Percentiles rank a stretch among this genome's conserved stretches.
Evolutionary conservation across 2,888 invertebrate species (phyloP).

Genomic region (Morpho achilles): DNA sequence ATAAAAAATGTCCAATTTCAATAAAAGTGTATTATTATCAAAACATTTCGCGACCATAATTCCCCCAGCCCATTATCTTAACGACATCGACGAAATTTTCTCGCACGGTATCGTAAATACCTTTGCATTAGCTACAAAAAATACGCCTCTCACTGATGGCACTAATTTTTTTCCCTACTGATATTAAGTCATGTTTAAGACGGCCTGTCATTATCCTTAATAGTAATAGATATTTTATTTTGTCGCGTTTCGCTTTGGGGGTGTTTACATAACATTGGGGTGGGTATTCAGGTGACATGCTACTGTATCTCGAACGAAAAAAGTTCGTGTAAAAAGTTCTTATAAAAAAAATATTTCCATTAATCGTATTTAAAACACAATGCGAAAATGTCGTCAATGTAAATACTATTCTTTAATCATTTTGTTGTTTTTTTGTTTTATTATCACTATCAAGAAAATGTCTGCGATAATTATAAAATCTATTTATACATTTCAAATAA

Average conservation of each 20-base stretch:
- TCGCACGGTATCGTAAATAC: constrained; percentile 38
- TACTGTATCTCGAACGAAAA: constrained; percentile 3
- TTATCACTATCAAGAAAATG: no score
- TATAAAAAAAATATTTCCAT: no score
- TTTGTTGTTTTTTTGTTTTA: no score
- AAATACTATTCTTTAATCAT: no score
- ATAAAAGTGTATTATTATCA: constrained; percentile 35
- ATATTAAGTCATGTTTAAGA: constrained; percentile 80
- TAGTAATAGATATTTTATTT: constrained; percentile 80
- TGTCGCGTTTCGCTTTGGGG: constrained; percentile 68
- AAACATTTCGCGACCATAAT: constrained; percentile 41
- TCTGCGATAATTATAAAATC: no score
- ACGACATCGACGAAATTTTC: constrained; percentile 25
- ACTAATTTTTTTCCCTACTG: constrained; percentile 75
- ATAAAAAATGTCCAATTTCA: constrained; percentile 7
- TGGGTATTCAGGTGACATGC: constrained; percentile 36
- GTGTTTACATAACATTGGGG: constrained; percentile 64
- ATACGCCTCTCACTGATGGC: constrained; percentile 57
- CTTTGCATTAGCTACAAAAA: constrained; percentile 34
- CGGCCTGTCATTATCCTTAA: constrained; percentile 76
- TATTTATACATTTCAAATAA: no score
- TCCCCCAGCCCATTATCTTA: constrained; percentile 32
- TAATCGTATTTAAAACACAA: no score
- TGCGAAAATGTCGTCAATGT: no score
- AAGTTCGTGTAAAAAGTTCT: neutral